A percentile compares a stretch with the other conserved stretches of the same genome.
Conservation (phyloP, 2,797 vertebrate species). For the Syndactyla subalaris region DNA sequence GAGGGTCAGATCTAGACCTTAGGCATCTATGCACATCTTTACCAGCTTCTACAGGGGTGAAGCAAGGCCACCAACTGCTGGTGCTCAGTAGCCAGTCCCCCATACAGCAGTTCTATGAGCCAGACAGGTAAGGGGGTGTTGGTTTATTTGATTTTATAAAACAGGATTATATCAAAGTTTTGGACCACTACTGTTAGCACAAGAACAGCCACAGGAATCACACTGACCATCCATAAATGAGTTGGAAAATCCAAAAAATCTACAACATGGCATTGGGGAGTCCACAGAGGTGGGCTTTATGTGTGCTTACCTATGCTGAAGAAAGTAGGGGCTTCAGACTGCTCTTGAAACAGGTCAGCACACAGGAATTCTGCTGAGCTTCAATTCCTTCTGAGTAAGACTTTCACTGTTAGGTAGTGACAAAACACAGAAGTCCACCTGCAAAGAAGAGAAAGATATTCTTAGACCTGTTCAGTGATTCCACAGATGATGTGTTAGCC, state of each 20-base stretch:
- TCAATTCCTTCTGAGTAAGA: background rate
- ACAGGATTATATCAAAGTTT: background rate
- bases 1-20: background rate
- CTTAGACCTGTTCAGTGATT: background rate
- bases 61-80: background rate
- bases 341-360: background rate
- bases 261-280: accelerated
- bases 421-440: background rate
- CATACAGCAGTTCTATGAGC: accelerated
- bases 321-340: background rate
- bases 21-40: background rate
- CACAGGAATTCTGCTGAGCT: background rate
- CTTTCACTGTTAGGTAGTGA: background rate
- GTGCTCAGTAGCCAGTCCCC: background rate
- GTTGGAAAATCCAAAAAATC: background rate
- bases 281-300: accelerated
- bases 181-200: background rate
- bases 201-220: background rate
- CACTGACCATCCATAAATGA: background rate
- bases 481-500: background rate
- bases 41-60: background rate
- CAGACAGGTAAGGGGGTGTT: accelerated
- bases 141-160: background rate
- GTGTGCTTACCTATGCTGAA: background rate
- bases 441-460: background rate